Base-by-base conservation (phyloP, 2,888 invertebrate genomes). In the Ellobium chinense region DNA sequence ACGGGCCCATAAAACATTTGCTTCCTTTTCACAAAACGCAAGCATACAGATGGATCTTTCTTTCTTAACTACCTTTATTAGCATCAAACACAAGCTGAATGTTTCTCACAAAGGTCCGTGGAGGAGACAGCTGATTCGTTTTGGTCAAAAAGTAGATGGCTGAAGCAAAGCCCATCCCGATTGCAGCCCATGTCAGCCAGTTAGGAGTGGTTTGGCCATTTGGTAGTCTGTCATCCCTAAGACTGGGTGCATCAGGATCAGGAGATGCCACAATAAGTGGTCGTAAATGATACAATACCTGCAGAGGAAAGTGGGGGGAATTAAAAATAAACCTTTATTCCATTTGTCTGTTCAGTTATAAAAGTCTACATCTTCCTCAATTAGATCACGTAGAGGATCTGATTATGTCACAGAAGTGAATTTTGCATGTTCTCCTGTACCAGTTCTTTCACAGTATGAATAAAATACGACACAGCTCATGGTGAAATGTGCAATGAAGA, bases 211-310 rank as follows among this genome's bases (percentile, higher is more conserved):
- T 12, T 9, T 37, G 80, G 36, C 21, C 68, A 46, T 60, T 58
- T 21, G 24, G 58, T 29, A 37, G 63, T 56, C 39, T 73, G 7
- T 69, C 66, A 34, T 83, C 78, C n/a, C 24, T 37, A 9, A 74
- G 37, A 21, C 29, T 29, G 9, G 62, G 56, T 1, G 70, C 12
- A 7, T 82, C 83, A n/a, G 81, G 83, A 39, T 85, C 81, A 54
- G 85, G 83, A 12, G 80, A 83, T 29, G 85, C 66, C 29, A 82
- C 79, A n/a, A 85, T 79, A 62, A 83, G 77, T 2, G 86, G 86
- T 21, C 85, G 78, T 4, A 86, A 68, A 37, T 85, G 83, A 72
- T 82, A 80, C 31, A 86, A 69, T 3, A 85, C 85, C 86, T 86
- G 73, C 12, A 34, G 18, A 18, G 46, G 18, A 7, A 46, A 12